Evolutionary conservation across 1,140 invertebrate genomes (phyloP), one percentile per base, ranked within the genome.

Genomic region (Maconellicoccus hirsutus): DNA sequence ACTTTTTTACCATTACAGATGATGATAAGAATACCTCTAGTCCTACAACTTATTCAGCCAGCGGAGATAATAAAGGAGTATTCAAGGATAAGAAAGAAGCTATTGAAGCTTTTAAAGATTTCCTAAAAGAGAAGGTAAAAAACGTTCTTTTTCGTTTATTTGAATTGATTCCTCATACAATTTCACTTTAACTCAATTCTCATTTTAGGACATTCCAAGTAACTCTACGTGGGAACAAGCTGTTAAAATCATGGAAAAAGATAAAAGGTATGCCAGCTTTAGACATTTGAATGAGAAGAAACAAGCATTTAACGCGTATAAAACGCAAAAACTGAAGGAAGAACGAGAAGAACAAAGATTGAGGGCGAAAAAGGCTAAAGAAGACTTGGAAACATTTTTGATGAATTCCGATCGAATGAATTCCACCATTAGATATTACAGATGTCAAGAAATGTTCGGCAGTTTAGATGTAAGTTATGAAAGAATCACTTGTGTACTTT

Each of bases 241-340:
- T 70, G 89, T 98, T 0, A 97, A 98, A 80, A 84, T 97, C 75
- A 96, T 98, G 73, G 87, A 88, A 23, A 91, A 87, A 77, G 97
- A 99, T 81, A 86, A 90, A 0, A 84, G 94, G 2, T 99, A 97
- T 82, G 87, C 88, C n/a, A 88, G 90, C n/a, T 88, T 98, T 76
- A 95, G 94, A 77, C 94, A 94, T 75, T 82, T 98, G 0, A 98
- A 95, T 81, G 96, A 99, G 77, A 91, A 95, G 76, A 99, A 98
- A 78, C 94, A 98, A 79, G 93, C 94, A 0, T 99, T 99, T 77
- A 98, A 99, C 83, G 92, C 93, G 0, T 99, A 98, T 78, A 99
- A 99, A 81, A 96, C 94, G 16, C 95, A 98, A 78, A 91, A 90
- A 78, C 84, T 92, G 14, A 98, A 98, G 82, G 96, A 98, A 77